A percentile compares a stretch with the other conserved stretches of the same genome.
Evolutionary conservation across 2,888 invertebrate genomes (phyloP).

Genomic region (Coleophora deauratella): DNA sequence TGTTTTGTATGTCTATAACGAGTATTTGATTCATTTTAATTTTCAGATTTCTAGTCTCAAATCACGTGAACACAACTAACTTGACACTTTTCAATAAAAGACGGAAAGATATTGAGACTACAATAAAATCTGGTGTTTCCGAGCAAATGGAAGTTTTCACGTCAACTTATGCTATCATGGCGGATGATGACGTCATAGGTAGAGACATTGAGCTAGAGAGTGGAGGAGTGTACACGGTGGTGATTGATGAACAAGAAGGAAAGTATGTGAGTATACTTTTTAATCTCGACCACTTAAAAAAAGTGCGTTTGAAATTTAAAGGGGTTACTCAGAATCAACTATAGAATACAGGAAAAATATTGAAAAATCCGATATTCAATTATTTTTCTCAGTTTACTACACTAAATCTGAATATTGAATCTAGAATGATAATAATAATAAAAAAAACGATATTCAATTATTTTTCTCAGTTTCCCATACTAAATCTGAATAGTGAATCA

Average conservation of each 20-base stretch:
- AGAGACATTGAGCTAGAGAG: constrained; percentile 29
- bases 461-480: too few relatives aligned
- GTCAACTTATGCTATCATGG: constrained; percentile 33
- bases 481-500: too few relatives aligned
- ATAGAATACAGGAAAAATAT: too few relatives aligned
- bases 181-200: constrained; percentile 19
- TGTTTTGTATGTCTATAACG: too few relatives aligned
- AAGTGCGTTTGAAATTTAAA: too few relatives aligned
- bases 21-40: too few relatives aligned
- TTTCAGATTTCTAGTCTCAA: constrained; percentile 31
- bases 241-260: constrained; percentile 25
- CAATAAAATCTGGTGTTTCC: constrained; percentile 25
- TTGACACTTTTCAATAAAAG: constrained; percentile 34
- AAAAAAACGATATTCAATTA: too few relatives aligned
- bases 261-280: constrained; percentile 28
- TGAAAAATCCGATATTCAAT: too few relatives aligned
- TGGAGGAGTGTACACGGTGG: constrained; percentile 43
- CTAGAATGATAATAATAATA: too few relatives aligned
- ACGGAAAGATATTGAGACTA: constrained; percentile 31
- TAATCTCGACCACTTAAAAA: background rate
- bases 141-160: constrained; percentile 40
- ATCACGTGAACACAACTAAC: constrained; percentile 20
- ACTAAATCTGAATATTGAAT: too few relatives aligned
- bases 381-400: too few relatives aligned
- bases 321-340: too few relatives aligned